Evolutionary conservation across 1,140 invertebrate genomes (phyloP), one percentile per base, ranked within the genome.

Genomic region (Papilio glaucus): DNA sequence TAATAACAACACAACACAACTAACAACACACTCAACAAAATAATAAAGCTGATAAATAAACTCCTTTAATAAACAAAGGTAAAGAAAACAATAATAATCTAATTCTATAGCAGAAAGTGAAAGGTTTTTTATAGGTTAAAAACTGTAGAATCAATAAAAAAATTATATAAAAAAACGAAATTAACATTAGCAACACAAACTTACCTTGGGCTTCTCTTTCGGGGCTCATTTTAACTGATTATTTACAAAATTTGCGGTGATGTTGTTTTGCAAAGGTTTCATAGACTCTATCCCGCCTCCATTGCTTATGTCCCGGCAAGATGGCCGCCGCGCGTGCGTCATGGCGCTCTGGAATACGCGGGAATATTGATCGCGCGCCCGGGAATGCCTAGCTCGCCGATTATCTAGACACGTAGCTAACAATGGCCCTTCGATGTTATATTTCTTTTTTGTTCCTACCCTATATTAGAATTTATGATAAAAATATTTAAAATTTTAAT

Each of bases 201-300:
- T 63, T 82, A 89, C 87, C 87, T 79, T 84, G 83, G 21, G 73
- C 60, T 71, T 88, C 85, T 42, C 83, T 77, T 67, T 86, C 84
- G 0, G 85, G 76, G 39, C 81, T 84, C 85, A 86, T 87, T 81
- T 86, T 82, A n/a, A 41, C 21, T 68, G 45, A 33, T 63, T 63
- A 68, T 49, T 26, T 62, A 72, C 60, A 76, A 75, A 75, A 72
- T 74, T 78, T 74, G 49, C 45, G 39, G 57, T 80, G 83, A 80
- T 85, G 77, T n/a, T n/a, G n/a, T 86, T 83, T 82, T 81, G 67
- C 72, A 75, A 73, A 71, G 37, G 67, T 69, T 29, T 41, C 69
- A 70, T 65, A 75, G 75, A 75, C 37, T 33, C 24, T 77, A 72
- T 74, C 71, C 77, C 53, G 72, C 57, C 71, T 69, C 76, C 60